Conservation (phyloP, 2,888 invertebrate genomes). For the Crossocerus cetratus region DNA sequence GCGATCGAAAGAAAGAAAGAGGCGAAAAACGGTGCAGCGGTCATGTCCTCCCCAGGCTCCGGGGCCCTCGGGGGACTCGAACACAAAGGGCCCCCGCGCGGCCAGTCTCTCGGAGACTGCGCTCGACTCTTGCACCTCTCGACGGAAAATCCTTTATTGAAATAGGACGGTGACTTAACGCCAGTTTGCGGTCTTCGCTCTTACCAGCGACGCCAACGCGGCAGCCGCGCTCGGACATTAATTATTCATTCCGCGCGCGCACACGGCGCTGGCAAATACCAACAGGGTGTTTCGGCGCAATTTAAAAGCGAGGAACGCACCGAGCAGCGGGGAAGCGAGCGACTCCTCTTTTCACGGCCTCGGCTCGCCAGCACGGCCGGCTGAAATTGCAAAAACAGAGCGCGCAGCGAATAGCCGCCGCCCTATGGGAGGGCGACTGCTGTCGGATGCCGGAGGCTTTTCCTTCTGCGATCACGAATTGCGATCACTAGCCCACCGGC, state of each 20-base stretch:
- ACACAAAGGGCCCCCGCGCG: not conserved
- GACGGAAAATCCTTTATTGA: conserved; percentile 43
- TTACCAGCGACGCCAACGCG: conserved; percentile 8
- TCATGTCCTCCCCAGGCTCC: not conserved
- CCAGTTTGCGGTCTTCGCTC: not conserved
- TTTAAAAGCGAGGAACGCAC: conserved; percentile 30
- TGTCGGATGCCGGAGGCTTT: not conserved
- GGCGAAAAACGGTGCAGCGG: conserved; percentile 1
- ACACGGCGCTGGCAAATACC: conserved; percentile 48
- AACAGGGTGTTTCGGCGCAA: conserved; percentile 39
- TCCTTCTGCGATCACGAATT: not conserved
- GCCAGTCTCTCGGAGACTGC: not conserved
- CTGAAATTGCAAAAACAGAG: conserved; percentile 39
- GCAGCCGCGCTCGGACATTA: conserved; percentile 32
- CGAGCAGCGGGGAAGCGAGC: conserved; percentile 11
- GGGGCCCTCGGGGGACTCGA: not conserved
- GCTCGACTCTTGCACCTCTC: conserved; percentile 3
- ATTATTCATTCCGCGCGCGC: conserved; percentile 51
- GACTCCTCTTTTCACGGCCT: conserved; percentile 45
- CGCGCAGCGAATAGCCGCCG: not conserved
- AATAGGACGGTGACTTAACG: conserved; percentile 10
- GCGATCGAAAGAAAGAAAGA: not conserved
- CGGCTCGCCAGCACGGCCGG: conserved; percentile 19
- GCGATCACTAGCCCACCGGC: conserved; percentile 12
- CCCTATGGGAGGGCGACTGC: not conserved